Conservation (phyloP, 2,797 vertebrate species). For the Darevskia mixta region DNA sequence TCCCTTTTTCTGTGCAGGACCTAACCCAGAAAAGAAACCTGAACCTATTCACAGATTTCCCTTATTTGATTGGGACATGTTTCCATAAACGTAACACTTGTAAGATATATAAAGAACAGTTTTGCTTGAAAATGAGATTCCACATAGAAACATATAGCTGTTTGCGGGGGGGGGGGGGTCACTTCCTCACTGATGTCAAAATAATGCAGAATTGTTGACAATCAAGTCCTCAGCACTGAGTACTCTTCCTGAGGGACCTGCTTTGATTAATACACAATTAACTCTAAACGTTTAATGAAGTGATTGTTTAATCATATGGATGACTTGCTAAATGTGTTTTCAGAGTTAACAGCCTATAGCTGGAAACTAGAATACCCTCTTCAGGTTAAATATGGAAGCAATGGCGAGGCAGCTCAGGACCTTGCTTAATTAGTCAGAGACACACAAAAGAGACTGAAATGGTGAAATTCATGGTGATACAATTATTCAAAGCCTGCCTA, state of each 20-base stretch:
- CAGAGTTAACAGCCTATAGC: background rate
- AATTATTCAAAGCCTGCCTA: background rate
- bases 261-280: conserved; percentile 21
- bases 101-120: background rate
- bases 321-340: background rate
- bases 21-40: background rate
- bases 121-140: background rate
- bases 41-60: background rate
- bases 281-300: conserved; percentile 15
- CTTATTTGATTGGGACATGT: background rate
- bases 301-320: background rate
- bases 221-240: background rate
- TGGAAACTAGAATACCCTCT: background rate
- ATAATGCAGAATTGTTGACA: background rate
- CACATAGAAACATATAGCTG: background rate
- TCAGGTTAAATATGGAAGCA: background rate
- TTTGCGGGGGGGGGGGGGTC: background rate
- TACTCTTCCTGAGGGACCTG: background rate
- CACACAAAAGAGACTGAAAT: background rate
- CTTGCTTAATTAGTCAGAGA: background rate
- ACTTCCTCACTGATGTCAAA: background rate
- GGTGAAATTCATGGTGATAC: background rate
- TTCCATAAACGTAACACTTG: background rate
- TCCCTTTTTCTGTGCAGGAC: background rate
- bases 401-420: background rate